Conservation (phyloP, 2,797 vertebrate genomes). For the Sebastes vulpes region DNA sequence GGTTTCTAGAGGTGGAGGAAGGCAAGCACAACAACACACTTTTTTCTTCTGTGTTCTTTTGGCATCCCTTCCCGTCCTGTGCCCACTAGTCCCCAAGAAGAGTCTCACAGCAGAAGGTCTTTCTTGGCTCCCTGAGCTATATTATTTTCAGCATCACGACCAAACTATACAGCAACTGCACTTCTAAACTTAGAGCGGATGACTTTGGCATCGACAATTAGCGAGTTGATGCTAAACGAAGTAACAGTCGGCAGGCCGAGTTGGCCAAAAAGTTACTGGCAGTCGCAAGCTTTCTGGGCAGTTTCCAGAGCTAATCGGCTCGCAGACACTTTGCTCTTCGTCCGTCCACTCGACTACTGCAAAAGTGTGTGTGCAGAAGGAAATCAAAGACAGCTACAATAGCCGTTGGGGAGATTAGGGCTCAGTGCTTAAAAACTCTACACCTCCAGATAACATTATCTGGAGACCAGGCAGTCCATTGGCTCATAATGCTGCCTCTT, state of each 20-base stretch:
- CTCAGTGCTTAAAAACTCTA: background rate
- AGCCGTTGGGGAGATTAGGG: background rate
- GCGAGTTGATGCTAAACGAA: slow-evolving; percentile 11
- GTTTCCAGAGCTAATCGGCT: background rate
- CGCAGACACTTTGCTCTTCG: background rate
- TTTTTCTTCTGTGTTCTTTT: background rate
- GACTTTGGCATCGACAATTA: slow-evolving; percentile 24
- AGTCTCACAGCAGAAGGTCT: slow-evolving; percentile 36
- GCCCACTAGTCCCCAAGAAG: slow-evolving; percentile 12
- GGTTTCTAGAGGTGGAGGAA: background rate
- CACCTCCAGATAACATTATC: slow-evolving; percentile 5
- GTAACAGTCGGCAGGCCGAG: background rate
- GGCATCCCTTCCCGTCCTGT: background rate
- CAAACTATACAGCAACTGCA: slow-evolving; percentile 1
- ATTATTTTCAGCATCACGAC: slow-evolving; percentile 31
- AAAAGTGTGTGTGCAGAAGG: background rate
- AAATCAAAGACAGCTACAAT: background rate
- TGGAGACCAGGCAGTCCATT: background rate
- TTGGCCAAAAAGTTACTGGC: slow-evolving; percentile 5
- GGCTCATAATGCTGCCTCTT: slow-evolving; percentile 8
- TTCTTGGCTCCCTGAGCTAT: slow-evolving; percentile 20
- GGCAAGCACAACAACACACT: background rate
- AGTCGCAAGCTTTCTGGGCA: background rate
- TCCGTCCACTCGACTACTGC: background rate
- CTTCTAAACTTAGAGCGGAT: slow-evolving; percentile 20